Conservation (phyloP, 2,888 invertebrate genomes). For the Choreutis nemorana region DNA sequence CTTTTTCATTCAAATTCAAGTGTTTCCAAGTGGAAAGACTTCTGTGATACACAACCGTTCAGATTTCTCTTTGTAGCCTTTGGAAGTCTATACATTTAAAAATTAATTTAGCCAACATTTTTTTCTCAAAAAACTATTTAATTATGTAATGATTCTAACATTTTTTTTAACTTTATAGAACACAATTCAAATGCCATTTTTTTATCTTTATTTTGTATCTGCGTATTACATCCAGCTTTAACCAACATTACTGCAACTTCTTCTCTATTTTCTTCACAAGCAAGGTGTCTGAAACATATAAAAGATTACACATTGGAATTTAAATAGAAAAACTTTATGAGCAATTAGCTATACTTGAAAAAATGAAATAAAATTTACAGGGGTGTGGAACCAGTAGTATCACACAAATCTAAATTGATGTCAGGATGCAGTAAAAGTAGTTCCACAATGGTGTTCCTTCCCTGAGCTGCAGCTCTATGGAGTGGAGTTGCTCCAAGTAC, state of each 20-base stretch:
- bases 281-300: conserved; percentile 76
- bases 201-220: conserved; percentile 70
- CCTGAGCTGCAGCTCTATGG: conserved; percentile 82
- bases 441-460: conserved; percentile 72
- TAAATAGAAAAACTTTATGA: not conserved
- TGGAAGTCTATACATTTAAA: too few species aligned
- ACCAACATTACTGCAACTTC: conserved; percentile 72
- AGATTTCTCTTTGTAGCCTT: too few species aligned
- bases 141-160: too few species aligned
- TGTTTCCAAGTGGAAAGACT: too few species aligned
- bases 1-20: too few species aligned
- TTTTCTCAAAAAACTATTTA: too few species aligned
- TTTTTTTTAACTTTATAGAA: conserved; percentile 33
- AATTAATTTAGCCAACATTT: too few species aligned
- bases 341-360: not conserved
- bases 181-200: conserved; percentile 72
- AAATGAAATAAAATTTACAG: conserved; percentile 58
- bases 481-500: conserved; percentile 76
- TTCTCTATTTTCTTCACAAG: conserved; percentile 81
- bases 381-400: conserved; percentile 78
- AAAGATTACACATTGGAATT: conserved; percentile 2
- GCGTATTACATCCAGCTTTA: conserved; percentile 69
- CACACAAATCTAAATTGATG: conserved; percentile 65
- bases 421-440: conserved; percentile 67
- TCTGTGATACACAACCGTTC: too few species aligned